A percentile compares a stretch with the other conserved stretches of the same genome.
phyloP scores from a whole-genome alignment of 2,888 invertebrate genomes.

The Drosophila lutescens region DNA sequence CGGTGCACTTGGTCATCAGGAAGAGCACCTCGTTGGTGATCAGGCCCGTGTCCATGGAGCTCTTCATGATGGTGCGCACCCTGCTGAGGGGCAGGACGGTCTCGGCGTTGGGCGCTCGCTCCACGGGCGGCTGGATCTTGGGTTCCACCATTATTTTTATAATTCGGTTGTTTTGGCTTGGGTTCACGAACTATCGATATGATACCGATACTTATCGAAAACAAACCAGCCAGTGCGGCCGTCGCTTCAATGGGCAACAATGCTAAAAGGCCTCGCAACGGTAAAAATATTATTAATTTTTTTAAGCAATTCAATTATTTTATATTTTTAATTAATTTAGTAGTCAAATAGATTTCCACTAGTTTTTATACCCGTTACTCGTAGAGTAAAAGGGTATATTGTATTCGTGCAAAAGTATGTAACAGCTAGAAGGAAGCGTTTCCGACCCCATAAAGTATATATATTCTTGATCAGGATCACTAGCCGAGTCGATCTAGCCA shows the following conservation, averaged over 20 bases:
- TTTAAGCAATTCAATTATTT: too few species aligned
- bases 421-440: too few species aligned
- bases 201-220: neutral
- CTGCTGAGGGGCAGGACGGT: constrained; percentile 78
- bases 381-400: too few species aligned
- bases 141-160: neutral
- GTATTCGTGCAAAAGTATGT: too few species aligned
- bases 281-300: too few species aligned
- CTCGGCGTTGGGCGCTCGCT: constrained; percentile 52
- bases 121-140: neutral
- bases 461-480: too few species aligned
- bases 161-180: neutral
- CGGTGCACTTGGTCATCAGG: constrained; percentile 81
- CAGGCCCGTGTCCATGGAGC: constrained; percentile 82
- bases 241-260: neutral
- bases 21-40: constrained; percentile 81
- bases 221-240: neutral
- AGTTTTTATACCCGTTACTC: too few species aligned
- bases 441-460: too few species aligned
- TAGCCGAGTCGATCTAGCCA: too few species aligned
- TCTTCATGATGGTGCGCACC: constrained; percentile 83
- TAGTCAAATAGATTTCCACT: too few species aligned
- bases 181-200: neutral
- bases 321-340: too few species aligned
- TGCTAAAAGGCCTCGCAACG: too few species aligned